Percentiles rank a stretch among this genome's conserved stretches.
phyloP scores from a whole-genome alignment of 2,113 vertebrate species.

The Xerus inauris region DNA sequence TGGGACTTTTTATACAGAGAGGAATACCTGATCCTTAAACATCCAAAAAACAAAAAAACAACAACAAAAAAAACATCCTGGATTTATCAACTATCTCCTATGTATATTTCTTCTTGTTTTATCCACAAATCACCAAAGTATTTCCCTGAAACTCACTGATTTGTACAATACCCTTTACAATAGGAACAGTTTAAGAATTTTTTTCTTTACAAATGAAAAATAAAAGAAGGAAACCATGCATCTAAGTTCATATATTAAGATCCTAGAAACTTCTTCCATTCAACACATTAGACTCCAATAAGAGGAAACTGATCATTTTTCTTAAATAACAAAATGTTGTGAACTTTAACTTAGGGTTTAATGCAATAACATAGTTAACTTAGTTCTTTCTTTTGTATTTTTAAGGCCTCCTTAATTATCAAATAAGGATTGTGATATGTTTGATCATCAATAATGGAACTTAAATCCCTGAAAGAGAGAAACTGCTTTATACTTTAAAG shows the following conservation, averaged over 20 bases:
- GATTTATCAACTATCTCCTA: background rate
- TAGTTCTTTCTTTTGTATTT: background rate
- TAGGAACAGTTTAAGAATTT: constrained; percentile 3
- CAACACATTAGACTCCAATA: background rate
- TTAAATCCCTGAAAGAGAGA: background rate
- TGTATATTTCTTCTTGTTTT: background rate
- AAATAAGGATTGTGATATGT: background rate
- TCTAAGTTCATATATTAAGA: background rate
- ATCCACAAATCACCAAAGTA: background rate
- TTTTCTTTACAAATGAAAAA: constrained; percentile 50
- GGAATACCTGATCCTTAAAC: background rate
- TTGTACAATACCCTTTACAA: background rate
- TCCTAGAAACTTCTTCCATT: background rate
- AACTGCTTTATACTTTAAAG: background rate
- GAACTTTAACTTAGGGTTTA: background rate
- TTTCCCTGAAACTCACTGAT: constrained; percentile 8
- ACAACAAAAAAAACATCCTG: background rate
- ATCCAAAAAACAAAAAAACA: no score
- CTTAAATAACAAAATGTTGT: constrained; percentile 4
- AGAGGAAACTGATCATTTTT: background rate
- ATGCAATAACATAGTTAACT: background rate
- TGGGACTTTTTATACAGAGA: background rate
- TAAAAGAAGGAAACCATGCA: background rate
- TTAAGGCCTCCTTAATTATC: background rate
- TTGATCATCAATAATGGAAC: background rate